Conservation (phyloP, 2,113 vertebrate genomes). For the Zosterops japonicus region DNA sequence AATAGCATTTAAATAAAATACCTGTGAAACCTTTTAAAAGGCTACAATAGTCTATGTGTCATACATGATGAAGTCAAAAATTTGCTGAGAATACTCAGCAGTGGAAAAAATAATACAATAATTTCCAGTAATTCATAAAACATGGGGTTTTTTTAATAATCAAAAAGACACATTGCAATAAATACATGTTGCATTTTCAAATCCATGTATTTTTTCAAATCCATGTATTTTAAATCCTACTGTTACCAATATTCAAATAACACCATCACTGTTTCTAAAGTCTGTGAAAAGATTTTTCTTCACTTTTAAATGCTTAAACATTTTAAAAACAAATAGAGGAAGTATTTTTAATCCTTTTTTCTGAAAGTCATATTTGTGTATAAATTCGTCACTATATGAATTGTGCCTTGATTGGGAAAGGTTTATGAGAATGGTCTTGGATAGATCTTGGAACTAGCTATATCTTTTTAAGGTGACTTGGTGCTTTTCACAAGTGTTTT, state of each 20-base stretch:
- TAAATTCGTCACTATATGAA: background rate
- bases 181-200: background rate
- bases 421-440: background rate
- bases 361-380: background rate
- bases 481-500: background rate
- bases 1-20: background rate
- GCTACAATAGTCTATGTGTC: background rate
- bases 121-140: background rate
- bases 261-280: background rate
- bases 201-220: background rate
- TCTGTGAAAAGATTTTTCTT: background rate
- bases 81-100: background rate
- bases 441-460: background rate
- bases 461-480: background rate
- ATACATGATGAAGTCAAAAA: background rate
- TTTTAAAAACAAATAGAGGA: background rate
- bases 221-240: background rate
- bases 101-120: background rate
- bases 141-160: background rate
- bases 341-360: background rate
- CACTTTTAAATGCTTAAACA: background rate
- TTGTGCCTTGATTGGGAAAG: background rate
- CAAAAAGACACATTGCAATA: background rate
- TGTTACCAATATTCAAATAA: background rate
- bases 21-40: background rate